Evolutionary conservation across 2,888 invertebrate genomes (phyloP), one percentile per base, ranked within the genome.

Genomic region (Lasioglossum figueresi): DNA sequence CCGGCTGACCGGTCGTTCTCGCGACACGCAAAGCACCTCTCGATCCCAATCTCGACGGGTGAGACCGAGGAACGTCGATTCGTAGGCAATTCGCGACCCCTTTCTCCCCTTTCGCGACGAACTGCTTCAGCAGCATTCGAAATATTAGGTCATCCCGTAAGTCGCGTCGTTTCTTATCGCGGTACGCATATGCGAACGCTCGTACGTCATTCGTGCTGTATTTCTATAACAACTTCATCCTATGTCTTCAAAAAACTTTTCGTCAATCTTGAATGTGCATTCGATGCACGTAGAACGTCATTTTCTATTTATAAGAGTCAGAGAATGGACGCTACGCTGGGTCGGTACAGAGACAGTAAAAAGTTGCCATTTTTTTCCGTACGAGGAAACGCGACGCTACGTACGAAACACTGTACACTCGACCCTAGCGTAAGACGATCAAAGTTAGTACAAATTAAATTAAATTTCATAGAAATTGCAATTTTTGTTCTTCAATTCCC

Each of bases 31-130:
- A 86, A 80, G 75, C 59, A 79, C 56, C 43, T 59, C 78, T 34
- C 74, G 85, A 87, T 88, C 83, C 80, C 86, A 88, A 89, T 89
- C 90, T 83, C 66, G 37, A 72, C 76, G 19, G 6, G 34, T n/a
- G 63, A 59, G 80, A 16, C 8, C 27, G 27, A 23, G 19, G 10
- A 72, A 71, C 16, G 59, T 43, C 45, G 31, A 27, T 45, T 16
- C 45, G 10, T 14, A 31, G 31, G 31, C 63, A 16, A 27, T 45
- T 19, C 72, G 45, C 19, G 3, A 43, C 71, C 63, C 63, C 16
- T 63, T 63, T 31, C 59, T 31, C 59, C 6, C 31, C 5, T 1
- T 59, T 27, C 14, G 59, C 48, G 6, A 48, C 48, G 2, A 23
- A 48, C 45, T 45, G 45, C 45, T 0, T 45, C 45, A 5, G 16